These are phyloP conservation scores for Mystacornis crossleyi DNA, from an alignment of 2,113 vertebrate genomes.

Conservation along the genomic window DNA sequence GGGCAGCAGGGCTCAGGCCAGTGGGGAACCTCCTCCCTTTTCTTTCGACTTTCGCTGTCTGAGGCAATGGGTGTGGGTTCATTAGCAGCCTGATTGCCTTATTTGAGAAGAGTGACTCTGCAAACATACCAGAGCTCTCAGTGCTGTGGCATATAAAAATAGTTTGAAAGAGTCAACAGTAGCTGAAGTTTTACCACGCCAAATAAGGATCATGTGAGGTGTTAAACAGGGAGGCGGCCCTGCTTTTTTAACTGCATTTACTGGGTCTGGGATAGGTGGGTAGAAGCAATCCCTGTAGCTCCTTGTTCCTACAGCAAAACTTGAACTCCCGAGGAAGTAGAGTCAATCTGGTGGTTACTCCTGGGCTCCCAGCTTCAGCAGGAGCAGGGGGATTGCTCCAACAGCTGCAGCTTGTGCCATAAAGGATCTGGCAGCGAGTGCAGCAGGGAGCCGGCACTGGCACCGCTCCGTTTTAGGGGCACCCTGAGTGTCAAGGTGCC, in stretches of 20 bases:
- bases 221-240: not conserved
- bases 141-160: conserved; percentile 8
- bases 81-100: conserved; percentile 4
- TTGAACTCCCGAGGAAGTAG: not conserved
- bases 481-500: not conserved
- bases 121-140: conserved; percentile 45
- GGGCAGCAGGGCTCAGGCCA: not conserved
- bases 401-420: not conserved
- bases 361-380: not conserved
- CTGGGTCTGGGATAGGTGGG: not conserved
- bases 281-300: not conserved
- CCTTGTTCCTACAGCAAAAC: not conserved
- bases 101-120: conserved; percentile 36
- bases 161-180: conserved; percentile 25
- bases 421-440: not conserved
- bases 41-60: not conserved
- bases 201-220: not conserved
- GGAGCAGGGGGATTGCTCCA: not conserved
- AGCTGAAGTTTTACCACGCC: not conserved
- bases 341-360: not conserved
- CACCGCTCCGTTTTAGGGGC: not conserved
- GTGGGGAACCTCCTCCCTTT: not conserved
- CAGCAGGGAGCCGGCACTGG: not conserved
- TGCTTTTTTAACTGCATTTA: not conserved
- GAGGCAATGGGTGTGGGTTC: accelerated